Percentiles rank a stretch among this genome's conserved stretches.
phyloP scores from a whole-genome alignment of 2,888 invertebrate genomes.

The Brenthis daphne region DNA sequence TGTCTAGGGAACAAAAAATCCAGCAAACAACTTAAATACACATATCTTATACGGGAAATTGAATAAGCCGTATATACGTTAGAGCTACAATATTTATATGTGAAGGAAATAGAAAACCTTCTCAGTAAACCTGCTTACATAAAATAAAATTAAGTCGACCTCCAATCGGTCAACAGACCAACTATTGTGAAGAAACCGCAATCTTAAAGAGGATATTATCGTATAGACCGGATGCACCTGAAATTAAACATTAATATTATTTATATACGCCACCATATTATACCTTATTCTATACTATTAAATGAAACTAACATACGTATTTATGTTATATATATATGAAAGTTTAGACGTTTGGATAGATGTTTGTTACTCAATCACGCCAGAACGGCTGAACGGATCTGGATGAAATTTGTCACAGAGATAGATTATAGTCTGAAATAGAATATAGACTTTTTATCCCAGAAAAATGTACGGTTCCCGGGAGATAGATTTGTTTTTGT shows the following conservation, averaged over 20 bases:
- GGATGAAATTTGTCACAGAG: too few relatives aligned
- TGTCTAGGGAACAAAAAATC: too few relatives aligned
- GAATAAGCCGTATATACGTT: background rate
- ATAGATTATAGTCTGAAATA: too few relatives aligned
- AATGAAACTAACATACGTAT: too few relatives aligned
- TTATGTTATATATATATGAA: too few relatives aligned
- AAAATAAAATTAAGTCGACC: conserved; percentile 29
- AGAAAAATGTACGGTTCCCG: too few relatives aligned
- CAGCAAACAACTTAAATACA: background rate
- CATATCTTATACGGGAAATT: conserved; percentile 5
- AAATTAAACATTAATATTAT: background rate
- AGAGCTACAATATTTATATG: conserved; percentile 7
- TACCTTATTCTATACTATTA: too few relatives aligned
- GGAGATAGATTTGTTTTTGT: too few relatives aligned
- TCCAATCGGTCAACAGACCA: conserved; percentile 23
- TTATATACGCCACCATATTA: background rate
- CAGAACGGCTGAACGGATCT: too few relatives aligned
- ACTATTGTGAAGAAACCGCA: conserved; percentile 20
- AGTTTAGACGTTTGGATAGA: too few relatives aligned
- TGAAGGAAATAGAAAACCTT: conserved; percentile 13
- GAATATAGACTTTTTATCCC: too few relatives aligned
- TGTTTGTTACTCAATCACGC: too few relatives aligned
- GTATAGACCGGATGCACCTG: conserved; percentile 13
- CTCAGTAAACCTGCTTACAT: conserved; percentile 23
- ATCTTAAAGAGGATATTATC: conserved; percentile 11